Conservation (phyloP, 2,888 invertebrate species). For the Pachycephus smyrnensis region DNA sequence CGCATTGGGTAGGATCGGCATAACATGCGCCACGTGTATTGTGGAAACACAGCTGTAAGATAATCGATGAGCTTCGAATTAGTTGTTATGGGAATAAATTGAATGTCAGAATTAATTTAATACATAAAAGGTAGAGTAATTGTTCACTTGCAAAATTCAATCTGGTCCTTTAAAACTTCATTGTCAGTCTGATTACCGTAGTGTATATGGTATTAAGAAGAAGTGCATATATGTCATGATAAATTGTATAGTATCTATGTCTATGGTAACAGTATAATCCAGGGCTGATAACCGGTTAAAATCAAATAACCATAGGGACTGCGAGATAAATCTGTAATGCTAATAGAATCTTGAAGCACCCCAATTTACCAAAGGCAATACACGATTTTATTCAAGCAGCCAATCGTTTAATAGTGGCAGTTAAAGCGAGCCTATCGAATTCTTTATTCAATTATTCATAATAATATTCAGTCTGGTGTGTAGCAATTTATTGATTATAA, state of each 20-base stretch:
- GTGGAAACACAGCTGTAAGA: slow-evolving; percentile 33
- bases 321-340: slow-evolving; percentile 23
- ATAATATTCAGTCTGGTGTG: slow-evolving; percentile 13
- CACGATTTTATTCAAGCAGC: slow-evolving; percentile 16
- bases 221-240: neutral
- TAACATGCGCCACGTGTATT: slow-evolving; percentile 29
- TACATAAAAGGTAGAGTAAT: neutral
- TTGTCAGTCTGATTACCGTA: neutral
- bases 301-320: slow-evolving; percentile 24
- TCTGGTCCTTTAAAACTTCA: neutral
- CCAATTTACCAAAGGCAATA: slow-evolving; percentile 24
- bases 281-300: slow-evolving; percentile 17
- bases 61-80: neutral
- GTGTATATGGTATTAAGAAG: neutral
- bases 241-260: neutral
- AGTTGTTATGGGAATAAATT: neutral
- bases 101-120: neutral
- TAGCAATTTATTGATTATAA: slow-evolving; percentile 17
- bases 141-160: neutral
- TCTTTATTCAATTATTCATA: slow-evolving; percentile 23
- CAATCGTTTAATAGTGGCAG: slow-evolving; percentile 11
- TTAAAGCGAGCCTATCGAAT: slow-evolving; percentile 10
- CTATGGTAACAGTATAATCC: slow-evolving; percentile 5
- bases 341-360: slow-evolving; percentile 22
- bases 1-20: slow-evolving; percentile 11